Percentiles rank a stretch among this genome's conserved stretches.
Conservation (phyloP, 2,113 vertebrate genomes). For the Tauraco erythrolophus region DNA sequence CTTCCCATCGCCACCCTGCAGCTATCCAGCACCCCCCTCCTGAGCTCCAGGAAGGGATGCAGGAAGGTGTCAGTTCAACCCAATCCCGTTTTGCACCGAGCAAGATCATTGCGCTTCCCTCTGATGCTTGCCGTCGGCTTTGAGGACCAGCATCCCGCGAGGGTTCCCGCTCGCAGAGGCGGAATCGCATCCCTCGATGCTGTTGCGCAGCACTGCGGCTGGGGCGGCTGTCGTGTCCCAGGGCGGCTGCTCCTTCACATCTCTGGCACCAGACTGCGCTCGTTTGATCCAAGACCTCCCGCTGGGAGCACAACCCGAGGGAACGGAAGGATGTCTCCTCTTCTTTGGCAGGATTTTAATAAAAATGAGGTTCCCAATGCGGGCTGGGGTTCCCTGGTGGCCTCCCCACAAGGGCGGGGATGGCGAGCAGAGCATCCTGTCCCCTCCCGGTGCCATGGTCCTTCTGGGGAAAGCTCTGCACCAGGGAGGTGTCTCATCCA, state of each 20-base stretch:
- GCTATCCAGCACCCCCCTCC: background rate
- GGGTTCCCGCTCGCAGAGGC: background rate
- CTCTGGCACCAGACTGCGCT: background rate
- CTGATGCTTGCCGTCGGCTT: background rate
- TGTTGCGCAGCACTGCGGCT: background rate
- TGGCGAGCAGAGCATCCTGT: background rate
- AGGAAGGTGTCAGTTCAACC: background rate
- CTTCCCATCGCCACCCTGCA: background rate
- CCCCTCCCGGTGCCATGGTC: fast-evolving
- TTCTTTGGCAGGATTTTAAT: background rate
- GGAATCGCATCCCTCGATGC: fast-evolving
- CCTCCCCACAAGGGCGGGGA: background rate
- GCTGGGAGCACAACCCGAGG: background rate
- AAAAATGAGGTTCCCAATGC: background rate
- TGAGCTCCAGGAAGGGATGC: background rate
- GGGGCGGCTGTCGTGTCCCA: background rate
- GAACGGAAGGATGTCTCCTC: background rate
- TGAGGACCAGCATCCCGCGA: background rate
- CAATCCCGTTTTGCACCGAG: background rate
- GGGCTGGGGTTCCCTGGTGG: background rate
- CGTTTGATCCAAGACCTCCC: background rate
- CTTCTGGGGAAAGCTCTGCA: background rate
- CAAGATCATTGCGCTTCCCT: background rate
- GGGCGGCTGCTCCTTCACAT: background rate
- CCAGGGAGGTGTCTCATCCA: fast-evolving